These are phyloP conservation scores for Artibeus jamaicensis DNA, from an alignment of 2,797 vertebrate species.

Conservation along the genomic window DNA sequence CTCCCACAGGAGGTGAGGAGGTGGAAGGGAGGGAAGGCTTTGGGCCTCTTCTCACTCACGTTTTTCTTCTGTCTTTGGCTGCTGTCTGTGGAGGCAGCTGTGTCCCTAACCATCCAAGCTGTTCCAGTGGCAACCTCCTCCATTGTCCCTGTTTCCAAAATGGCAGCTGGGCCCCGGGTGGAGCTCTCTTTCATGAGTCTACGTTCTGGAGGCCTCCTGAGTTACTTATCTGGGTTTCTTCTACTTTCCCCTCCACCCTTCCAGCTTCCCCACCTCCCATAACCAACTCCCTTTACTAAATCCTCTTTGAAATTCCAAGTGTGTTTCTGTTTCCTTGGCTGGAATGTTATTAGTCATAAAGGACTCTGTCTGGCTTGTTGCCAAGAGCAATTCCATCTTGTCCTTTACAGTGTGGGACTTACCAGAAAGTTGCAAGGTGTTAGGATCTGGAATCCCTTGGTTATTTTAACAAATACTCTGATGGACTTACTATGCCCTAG, in stretches of 20 bases:
- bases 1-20: not conserved
- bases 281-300: not conserved
- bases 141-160: not conserved
- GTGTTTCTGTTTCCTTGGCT: not conserved
- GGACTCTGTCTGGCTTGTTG: not conserved
- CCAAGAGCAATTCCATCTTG: not conserved
- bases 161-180: not conserved
- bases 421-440: not conserved
- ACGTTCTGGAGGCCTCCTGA: not conserved
- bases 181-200: not conserved
- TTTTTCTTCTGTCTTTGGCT: not conserved
- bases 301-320: not conserved
- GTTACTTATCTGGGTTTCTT: not conserved
- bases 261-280: not conserved
- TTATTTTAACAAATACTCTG: constrained; percentile 1
- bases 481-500: not conserved
- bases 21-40: not conserved
- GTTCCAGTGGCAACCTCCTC: not conserved
- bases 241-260: not conserved
- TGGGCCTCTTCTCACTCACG: not conserved
- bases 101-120: not conserved
- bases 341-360: not conserved
- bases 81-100: not conserved
- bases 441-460: not conserved
- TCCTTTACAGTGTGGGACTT: not conserved